Base-by-base conservation (phyloP, 2,888 invertebrate genomes). In the Protonemura montana region DNA sequence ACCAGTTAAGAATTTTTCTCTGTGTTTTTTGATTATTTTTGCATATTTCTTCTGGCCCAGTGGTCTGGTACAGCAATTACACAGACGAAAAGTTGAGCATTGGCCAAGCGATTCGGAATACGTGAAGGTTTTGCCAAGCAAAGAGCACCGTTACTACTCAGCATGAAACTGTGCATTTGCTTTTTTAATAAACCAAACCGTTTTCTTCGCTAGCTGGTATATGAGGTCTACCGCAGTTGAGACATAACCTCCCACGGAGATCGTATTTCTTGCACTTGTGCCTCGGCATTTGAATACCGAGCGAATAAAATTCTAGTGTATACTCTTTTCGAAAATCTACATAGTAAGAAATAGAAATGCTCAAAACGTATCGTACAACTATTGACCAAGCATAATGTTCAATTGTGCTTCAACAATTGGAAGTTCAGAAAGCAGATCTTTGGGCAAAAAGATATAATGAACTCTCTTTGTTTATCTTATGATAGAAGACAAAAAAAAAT, bases 21-120 rank as follows among this genome's bases (percentile, higher is more conserved):
- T 41, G 26, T 26, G n/a, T 35, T 82, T 82, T 82, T 82, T 82
- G 82, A 82, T 82, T 82, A 82, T 82, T 82, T 82, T 82, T 82
- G 82, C 82, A 82, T 82, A 82, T 82, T 78, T 82, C 82, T 82
- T 82, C 41, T 82, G 82, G 82, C 35, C 42, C 41, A 82, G 82
- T 35, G 82, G 82, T 82, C 82, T 82, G 41, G 82, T 41, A 26
- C 2, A 41, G 82, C 41, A 41, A 82, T 42, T 82, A 82, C 82
- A 42, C 26, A 30, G 41, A 16, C 41, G 41, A 41, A 42, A 82
- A 82, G 82, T 82, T 82, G 82, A 82, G 35, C 26, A 26, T 82
- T 41, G 42, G 82, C 82, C 82, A 82, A 82, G 35, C 82, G 41
- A 35, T 35, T 35, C 35, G 35, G 35, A 35, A 82, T 82, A 41